Conservation (phyloP, 2,113 vertebrate species). For the Myotis brandtii region DNA sequence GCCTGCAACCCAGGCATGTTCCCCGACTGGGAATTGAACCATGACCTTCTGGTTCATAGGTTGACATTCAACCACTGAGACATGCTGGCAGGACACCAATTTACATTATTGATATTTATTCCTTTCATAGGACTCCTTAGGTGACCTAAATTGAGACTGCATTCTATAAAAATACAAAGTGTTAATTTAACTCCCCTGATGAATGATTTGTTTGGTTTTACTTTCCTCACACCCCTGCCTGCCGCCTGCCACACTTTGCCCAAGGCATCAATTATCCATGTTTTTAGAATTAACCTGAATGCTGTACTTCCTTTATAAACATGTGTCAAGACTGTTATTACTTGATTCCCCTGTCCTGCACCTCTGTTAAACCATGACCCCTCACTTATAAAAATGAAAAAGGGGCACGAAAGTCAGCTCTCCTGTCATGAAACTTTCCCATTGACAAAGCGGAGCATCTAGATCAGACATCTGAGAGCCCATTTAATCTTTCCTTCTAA, state of each 20-base stretch:
- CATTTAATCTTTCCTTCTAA: conserved; percentile 67
- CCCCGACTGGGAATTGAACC: too few species aligned
- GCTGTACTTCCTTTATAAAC: neutral
- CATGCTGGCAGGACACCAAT: neutral
- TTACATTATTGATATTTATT: neutral
- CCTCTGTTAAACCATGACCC: neutral
- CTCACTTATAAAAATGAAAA: conserved; percentile 28
- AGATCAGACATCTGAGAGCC: neutral
- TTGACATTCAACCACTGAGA: too few species aligned
- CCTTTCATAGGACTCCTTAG: neutral
- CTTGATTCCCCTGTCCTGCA: neutral
- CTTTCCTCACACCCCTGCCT: neutral
- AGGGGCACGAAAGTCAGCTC: neutral
- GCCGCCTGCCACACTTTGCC: neutral
- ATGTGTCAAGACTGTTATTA: neutral
- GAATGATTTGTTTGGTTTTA: neutral
- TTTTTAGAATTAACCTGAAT: neutral
- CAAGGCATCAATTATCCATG: neutral
- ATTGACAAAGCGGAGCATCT: neutral
- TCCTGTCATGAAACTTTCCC: neutral
- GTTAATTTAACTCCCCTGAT: neutral
- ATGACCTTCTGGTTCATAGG: too few species aligned
- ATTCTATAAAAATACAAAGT: neutral
- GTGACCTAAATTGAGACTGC: neutral
- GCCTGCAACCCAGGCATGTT: too few species aligned